These are phyloP conservation scores for Amphiprion percula DNA, from an alignment of 2,113 vertebrate species.

Conservation along the genomic window DNA sequence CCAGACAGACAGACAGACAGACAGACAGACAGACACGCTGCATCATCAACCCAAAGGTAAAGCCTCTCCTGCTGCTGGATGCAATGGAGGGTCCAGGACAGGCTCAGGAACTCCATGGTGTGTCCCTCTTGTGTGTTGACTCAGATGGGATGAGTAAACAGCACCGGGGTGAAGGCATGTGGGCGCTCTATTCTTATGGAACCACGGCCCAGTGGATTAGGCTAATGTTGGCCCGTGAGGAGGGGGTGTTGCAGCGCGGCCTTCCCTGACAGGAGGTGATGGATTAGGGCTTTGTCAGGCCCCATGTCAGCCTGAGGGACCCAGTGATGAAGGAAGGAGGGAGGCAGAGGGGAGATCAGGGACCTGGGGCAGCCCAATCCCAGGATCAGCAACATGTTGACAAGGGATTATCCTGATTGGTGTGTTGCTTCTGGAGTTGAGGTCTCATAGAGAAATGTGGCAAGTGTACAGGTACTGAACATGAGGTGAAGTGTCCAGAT, in stretches of 20 bases:
- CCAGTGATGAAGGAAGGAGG: constrained; percentile 60
- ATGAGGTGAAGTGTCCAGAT: constrained; percentile 16
- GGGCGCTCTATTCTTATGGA: constrained; percentile 84
- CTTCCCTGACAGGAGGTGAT: constrained; percentile 85
- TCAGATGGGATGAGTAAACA: constrained; percentile 89
- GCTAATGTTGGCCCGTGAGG: constrained; percentile 84
- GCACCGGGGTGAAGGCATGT: constrained; percentile 74
- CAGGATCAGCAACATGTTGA: constrained; percentile 85
- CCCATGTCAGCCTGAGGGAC: constrained; percentile 78
- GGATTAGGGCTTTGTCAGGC: constrained; percentile 85
- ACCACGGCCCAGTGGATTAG: constrained; percentile 86
- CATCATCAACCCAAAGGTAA: constrained; percentile 66
- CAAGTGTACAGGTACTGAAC: constrained; percentile 24
- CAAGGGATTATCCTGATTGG: constrained; percentile 88
- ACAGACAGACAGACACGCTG: constrained; percentile 16
- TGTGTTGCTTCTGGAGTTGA: constrained; percentile 80
- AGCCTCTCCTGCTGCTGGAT: constrained; percentile 31
- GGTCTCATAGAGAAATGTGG: constrained; percentile 61
- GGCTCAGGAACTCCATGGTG: constrained; percentile 54
- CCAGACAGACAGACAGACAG: constrained; percentile 30
- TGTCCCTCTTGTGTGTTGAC: constrained; percentile 83
- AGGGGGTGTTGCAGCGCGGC: constrained; percentile 74
- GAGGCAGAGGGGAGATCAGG: constrained; percentile 64
- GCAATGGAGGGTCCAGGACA: constrained; percentile 13
- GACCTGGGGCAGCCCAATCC: constrained; percentile 76